Conservation (phyloP, 2,888 invertebrate species). For the Tuberolachnus salignus region DNA sequence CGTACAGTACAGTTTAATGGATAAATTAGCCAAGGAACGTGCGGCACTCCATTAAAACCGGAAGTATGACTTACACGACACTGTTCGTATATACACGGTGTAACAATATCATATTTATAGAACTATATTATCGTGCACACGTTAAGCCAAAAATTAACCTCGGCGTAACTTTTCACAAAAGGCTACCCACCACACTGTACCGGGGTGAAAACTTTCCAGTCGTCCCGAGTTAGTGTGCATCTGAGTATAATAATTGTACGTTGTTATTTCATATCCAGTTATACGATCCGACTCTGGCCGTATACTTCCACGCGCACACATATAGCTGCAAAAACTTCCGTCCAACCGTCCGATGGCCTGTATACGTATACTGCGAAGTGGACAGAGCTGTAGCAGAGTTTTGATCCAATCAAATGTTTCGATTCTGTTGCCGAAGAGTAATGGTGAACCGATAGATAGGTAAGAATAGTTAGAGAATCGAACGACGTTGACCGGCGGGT, state of each 20-base stretch:
- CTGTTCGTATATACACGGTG: background rate
- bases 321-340: slow-evolving; percentile 1
- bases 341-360: slow-evolving; percentile 12
- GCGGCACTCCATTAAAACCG: slow-evolving; percentile 3
- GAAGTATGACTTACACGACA: slow-evolving; percentile 15
- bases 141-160: slow-evolving; percentile 47
- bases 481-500: no score
- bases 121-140: slow-evolving; percentile 1
- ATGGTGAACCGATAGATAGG: no score
- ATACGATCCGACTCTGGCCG: background rate
- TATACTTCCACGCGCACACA: background rate
- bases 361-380: background rate
- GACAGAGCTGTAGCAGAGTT: background rate
- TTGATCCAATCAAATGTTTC: slow-evolving; percentile 29
- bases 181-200: background rate
- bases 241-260: background rate
- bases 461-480: no score
- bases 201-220: slow-evolving; percentile 49
- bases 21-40: slow-evolving; percentile 2
- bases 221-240: background rate
- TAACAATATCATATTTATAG: background rate
- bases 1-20: slow-evolving; percentile 17
- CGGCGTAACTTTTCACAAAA: slow-evolving; percentile 42
- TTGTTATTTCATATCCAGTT: slow-evolving; percentile 2
- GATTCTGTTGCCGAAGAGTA: background rate